Evolutionary conservation across 2,888 invertebrate species (phyloP).

Genomic region (Tortrix viridana): DNA sequence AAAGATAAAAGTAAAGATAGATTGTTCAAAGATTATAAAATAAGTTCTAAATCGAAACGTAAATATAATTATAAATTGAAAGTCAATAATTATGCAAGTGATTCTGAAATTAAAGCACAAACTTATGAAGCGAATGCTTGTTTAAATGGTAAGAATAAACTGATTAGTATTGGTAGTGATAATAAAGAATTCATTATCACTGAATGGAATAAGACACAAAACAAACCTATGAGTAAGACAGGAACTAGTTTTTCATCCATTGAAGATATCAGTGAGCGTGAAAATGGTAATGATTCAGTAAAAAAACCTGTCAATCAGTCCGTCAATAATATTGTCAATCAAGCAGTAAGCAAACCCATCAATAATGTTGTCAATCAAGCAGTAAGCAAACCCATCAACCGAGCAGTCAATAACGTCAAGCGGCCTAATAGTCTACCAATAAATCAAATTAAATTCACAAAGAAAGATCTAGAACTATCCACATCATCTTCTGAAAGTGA

Average conservation of each 20-base stretch:
- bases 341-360: conserved; percentile 39
- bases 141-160: conserved; percentile 53
- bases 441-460: conserved; percentile 55
- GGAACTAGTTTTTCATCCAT: conserved; percentile 52
- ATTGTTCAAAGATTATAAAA: conserved; percentile 50
- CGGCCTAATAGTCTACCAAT: conserved; percentile 32
- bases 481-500: conserved; percentile 69
- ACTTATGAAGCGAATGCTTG: conserved; percentile 57
- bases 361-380: conserved; percentile 38
- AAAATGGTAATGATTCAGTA: conserved; percentile 46
- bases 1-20: conserved; percentile 44
- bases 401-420: conserved; percentile 28
- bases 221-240: conserved; percentile 53
- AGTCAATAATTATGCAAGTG: conserved; percentile 50
- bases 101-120: conserved; percentile 53
- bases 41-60: conserved; percentile 40
- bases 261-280: conserved; percentile 45
- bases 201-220: conserved; percentile 57
- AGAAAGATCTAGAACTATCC: conserved; percentile 65
- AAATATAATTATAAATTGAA: conserved; percentile 51
- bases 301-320: conserved; percentile 46
- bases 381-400: conserved; percentile 26
- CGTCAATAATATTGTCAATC: conserved; percentile 33
- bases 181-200: conserved; percentile 49
- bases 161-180: conserved; percentile 51